phyloP scores from a whole-genome alignment of 1,140 invertebrate species.

The Lutraria rhynchaena region DNA sequence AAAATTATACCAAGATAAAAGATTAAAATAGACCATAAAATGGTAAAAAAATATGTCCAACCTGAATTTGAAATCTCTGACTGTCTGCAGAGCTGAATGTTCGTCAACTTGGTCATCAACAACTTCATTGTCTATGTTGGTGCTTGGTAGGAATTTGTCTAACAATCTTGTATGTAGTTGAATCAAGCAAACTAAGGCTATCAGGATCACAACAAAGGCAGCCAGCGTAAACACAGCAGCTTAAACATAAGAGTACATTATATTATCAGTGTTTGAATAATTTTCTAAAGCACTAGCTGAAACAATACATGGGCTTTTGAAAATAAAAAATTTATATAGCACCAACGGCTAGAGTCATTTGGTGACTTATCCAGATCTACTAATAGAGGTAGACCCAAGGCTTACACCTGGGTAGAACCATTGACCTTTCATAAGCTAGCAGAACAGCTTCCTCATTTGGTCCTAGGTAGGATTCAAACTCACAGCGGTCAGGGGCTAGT shows the following conservation, averaged over 20 bases:
- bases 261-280: no score
- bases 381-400: no score
- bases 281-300: neutral
- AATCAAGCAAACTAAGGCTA: conserved; percentile 67
- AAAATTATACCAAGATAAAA: no score
- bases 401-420: no score
- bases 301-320: neutral
- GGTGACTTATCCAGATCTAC: no score
- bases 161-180: conserved; percentile 73
- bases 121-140: conserved; percentile 27
- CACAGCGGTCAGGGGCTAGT: no score
- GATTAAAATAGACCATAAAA: no score
- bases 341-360: no score
- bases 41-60: no score
- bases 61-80: conserved; percentile 70
- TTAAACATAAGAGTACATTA: conserved; percentile 34
- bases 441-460: no score
- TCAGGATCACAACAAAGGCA: conserved; percentile 64
- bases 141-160: conserved; percentile 67
- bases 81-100: conserved; percentile 60
- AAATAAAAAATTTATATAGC: neutral
- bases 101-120: conserved; percentile 60
- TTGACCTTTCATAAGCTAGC: no score
- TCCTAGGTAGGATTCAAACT: no score
- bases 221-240: conserved; percentile 70